These are phyloP conservation scores for Andinoacara biseriatus DNA, from an alignment of 2,113 vertebrate species.

Conservation along the genomic window DNA sequence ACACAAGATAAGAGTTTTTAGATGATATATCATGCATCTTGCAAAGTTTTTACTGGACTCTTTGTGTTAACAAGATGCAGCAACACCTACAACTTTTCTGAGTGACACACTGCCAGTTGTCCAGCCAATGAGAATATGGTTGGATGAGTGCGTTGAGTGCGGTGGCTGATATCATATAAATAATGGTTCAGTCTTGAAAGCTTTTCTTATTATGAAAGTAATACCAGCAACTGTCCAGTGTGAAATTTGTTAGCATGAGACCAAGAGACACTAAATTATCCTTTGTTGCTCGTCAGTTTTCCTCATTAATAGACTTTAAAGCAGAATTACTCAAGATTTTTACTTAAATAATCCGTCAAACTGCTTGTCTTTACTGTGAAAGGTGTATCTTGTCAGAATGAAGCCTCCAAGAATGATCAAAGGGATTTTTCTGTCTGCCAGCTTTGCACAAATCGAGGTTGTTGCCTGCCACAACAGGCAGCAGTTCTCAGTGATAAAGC, in stretches of 20 bases:
- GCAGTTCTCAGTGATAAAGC: background rate
- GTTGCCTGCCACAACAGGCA: background rate
- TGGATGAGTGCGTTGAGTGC: background rate
- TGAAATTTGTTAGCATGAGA: background rate
- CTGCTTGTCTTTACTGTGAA: background rate
- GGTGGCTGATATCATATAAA: background rate
- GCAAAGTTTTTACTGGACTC: background rate
- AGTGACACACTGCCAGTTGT: rapidly evolving
- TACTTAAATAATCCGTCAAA: background rate
- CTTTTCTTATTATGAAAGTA: background rate
- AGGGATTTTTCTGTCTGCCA: background rate
- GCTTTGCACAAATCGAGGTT: background rate
- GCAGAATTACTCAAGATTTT: background rate
- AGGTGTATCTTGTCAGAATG: background rate
- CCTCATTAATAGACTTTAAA: background rate
- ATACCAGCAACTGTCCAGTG: background rate
- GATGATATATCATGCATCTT: background rate
- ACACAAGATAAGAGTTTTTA: background rate
- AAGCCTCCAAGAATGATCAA: background rate
- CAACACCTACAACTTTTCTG: background rate
- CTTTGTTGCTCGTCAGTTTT: background rate
- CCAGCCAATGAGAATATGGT: background rate
- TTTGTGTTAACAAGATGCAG: background rate
- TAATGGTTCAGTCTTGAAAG: rapidly evolving
- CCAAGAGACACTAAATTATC: background rate